Conservation (phyloP, 2,888 invertebrate species). For the Oscheius sp. region DNA sequence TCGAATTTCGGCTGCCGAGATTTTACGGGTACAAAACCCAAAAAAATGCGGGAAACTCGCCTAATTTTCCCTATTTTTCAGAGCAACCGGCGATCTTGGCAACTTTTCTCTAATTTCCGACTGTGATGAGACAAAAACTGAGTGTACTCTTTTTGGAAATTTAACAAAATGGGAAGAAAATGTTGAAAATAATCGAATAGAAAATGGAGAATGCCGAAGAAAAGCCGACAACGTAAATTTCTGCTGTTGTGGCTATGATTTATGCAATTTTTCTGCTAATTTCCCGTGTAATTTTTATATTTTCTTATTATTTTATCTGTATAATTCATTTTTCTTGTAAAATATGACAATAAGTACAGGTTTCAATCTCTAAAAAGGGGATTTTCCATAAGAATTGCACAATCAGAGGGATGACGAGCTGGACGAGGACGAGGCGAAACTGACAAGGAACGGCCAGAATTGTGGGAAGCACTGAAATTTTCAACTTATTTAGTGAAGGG, state of each 20-base stretch:
- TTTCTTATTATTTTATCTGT: too few relatives aligned
- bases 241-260: conserved; percentile 11
- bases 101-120: conserved; percentile 3
- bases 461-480: conserved; percentile 45
- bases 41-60: not conserved
- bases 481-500: not conserved
- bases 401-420: conserved; percentile 52
- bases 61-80: not conserved
- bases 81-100: conserved; percentile 6
- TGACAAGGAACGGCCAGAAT: conserved; percentile 39
- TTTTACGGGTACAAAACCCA: not conserved
- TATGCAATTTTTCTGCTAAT: conserved; percentile 1
- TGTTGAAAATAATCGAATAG: not conserved
- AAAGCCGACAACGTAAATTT: not conserved
- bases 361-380: conserved; percentile 57
- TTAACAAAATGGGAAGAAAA: conserved; percentile 15
- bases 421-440: conserved; percentile 42
- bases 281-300: too few relatives aligned
- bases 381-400: conserved; percentile 58
- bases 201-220: conserved; percentile 5
- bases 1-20: not conserved
- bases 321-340: too few relatives aligned
- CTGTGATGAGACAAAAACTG: not conserved
- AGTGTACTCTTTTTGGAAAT: conserved; percentile 7
- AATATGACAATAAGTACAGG: too few relatives aligned